Percentiles rank a stretch among this genome's conserved stretches.
These are phyloP conservation scores for Thecocarcelia acutangulata DNA, from an alignment of 2,888 invertebrate genomes.

Conservation along the genomic window DNA sequence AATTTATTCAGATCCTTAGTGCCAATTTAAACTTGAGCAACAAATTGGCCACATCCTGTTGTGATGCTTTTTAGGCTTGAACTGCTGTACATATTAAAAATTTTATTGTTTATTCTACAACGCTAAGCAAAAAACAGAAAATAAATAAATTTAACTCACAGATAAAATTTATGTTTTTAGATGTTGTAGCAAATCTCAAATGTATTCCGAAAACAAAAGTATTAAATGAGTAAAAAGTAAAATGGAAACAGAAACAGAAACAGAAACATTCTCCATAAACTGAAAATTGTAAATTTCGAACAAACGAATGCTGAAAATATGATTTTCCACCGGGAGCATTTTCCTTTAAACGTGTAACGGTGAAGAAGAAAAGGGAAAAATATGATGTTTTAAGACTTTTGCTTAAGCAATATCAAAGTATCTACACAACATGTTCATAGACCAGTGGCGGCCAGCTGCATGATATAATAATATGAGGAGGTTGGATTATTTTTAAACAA, in stretches of 20 bases:
- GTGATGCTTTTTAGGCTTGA: constrained; percentile 40
- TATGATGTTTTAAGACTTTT: constrained; percentile 54
- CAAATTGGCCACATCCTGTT: constrained; percentile 49
- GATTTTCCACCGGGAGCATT: constrained; percentile 59
- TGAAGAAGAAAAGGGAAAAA: constrained; percentile 45
- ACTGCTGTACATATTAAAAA: constrained; percentile 58
- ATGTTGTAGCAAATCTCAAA: constrained; percentile 62
- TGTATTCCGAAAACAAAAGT: constrained; percentile 54
- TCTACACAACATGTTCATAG: background rate
- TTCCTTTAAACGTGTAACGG: constrained; percentile 33
- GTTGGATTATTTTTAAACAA: too few relatives aligned
- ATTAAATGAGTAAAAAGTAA: constrained; percentile 9
- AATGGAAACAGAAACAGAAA: constrained; percentile 28
- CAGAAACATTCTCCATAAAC: constrained; percentile 47
- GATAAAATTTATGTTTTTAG: constrained; percentile 64
- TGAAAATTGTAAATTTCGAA: constrained; percentile 44
- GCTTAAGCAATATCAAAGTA: background rate
- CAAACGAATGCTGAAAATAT: constrained; percentile 44
- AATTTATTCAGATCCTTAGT: too few relatives aligned
- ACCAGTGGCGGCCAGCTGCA: too few relatives aligned
- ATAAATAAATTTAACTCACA: constrained; percentile 62
- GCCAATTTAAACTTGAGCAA: too few relatives aligned
- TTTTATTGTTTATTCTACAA: constrained; percentile 27
- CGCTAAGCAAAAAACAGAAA: constrained; percentile 38
- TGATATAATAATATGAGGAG: too few relatives aligned